Percentiles rank a stretch among this genome's conserved stretches.
Conservation (phyloP, 1,140 invertebrate genomes). For the Araneus ventricosus region DNA sequence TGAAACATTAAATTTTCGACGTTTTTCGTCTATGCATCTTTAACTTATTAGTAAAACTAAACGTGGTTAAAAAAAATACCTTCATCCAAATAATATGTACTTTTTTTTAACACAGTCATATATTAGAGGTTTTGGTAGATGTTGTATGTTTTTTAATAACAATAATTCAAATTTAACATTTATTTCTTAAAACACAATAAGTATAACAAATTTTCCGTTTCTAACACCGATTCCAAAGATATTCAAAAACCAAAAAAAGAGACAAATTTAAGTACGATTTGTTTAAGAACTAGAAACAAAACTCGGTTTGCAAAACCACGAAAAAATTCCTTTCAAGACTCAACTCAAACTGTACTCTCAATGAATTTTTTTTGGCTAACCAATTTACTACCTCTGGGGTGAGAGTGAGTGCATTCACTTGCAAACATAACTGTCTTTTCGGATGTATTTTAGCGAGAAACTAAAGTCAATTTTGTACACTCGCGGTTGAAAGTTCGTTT, state of each 20-base stretch:
- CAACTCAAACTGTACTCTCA: background rate
- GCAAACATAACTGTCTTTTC: background rate
- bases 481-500: conserved; percentile 31
- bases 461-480: conserved; percentile 33
- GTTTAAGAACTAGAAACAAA: background rate
- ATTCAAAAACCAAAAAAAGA: background rate
- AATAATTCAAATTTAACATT: too few species aligned
- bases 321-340: background rate
- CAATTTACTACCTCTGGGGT: background rate
- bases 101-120: too few species aligned
- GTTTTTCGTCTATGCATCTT: too few species aligned
- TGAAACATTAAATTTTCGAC: too few species aligned
- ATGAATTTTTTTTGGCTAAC: conserved; percentile 27
- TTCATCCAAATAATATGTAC: too few species aligned
- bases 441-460: background rate
- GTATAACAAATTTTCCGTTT: too few species aligned
- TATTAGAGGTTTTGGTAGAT: too few species aligned
- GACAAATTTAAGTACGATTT: background rate
- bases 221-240: too few species aligned
- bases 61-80: too few species aligned
- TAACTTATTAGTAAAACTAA: too few species aligned
- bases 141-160: too few species aligned
- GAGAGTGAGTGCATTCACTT: background rate
- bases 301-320: background rate
- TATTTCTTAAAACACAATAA: too few species aligned